Evolutionary conservation across 2,888 invertebrate genomes (phyloP).

Genomic region (Boloria euphrosyne): DNA sequence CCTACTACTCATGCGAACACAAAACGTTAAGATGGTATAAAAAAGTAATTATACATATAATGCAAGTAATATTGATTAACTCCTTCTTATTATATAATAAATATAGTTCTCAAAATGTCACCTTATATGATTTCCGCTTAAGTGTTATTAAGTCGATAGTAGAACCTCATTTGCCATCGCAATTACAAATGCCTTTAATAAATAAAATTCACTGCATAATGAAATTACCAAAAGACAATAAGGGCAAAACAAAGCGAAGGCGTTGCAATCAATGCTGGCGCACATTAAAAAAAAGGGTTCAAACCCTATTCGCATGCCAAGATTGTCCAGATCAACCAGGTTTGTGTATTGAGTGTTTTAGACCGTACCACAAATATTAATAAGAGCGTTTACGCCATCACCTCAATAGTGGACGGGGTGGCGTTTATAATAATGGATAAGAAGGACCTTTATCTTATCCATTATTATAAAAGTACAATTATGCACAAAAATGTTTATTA

Average conservation of each 20-base stretch:
- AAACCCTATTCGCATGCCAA: background rate
- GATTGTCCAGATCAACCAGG: background rate
- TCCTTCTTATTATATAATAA: slow-evolving; percentile 1
- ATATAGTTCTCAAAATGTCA: slow-evolving; percentile 1
- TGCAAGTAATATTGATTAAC: background rate
- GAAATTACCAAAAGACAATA: background rate
- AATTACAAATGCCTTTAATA: background rate
- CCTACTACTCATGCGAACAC: slow-evolving; percentile 1
- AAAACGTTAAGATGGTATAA: background rate
- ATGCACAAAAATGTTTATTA: too few relatives aligned
- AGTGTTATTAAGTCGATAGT: background rate
- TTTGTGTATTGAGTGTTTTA: slow-evolving; percentile 1
- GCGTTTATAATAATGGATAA: too few relatives aligned
- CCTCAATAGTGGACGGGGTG: slow-evolving; percentile 1
- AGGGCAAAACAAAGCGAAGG: slow-evolving; percentile 1
- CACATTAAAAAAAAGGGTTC: background rate
- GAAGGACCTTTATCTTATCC: background rate
- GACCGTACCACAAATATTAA: slow-evolving; percentile 3
- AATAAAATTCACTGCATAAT: slow-evolving; percentile 1
- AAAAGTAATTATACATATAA: slow-evolving; percentile 4
- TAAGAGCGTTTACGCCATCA: slow-evolving; percentile 1
- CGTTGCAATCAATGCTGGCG: background rate
- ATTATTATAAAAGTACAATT: too few relatives aligned
- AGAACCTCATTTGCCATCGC: background rate
- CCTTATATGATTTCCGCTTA: background rate